Evolutionary conservation across 2,888 invertebrate species (phyloP), one percentile per base, ranked within the genome.

Genomic region (Pecten maximus): DNA sequence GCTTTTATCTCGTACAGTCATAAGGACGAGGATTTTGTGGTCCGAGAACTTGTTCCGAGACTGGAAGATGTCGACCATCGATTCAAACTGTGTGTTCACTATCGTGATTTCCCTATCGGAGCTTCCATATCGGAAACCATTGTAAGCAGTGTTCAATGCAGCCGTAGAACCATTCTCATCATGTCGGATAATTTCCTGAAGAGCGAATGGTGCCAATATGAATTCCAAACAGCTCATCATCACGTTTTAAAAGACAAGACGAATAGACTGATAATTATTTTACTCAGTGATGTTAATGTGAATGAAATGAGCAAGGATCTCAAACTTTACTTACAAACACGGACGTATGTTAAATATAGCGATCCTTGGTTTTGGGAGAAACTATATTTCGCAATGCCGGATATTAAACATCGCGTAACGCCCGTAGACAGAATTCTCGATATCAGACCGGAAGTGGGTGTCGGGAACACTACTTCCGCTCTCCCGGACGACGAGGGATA

Each of bases 131-230:
- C 98, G 89, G 98, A 99, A 96, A 98, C 98, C 92, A 98, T 99
- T 96, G 98, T 98, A 95, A 98, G 98, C 96, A 98, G 98, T 90
- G 98, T 98, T 88, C 98, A 98, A 96, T 98, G 98, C 88, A 98
- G 98, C 92, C 98, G 98, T 92, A 97, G 98, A 93, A 98, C 98
- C 92, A 98, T 99, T 94, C 98, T 99, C 97, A 98, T 99, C 93
- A 97, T 99, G 89, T 98, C 98, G 92, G 98, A 98, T 96, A 98
- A 98, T 97, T 99, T 98, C 96, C 98, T 99, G 95, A 98, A 98
- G 97, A 98, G 98, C 91, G 99, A 99, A 97, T 99, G 99, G 99
- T 98, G 98, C 96, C 98, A 98, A 90, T 98, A 98, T 96, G 98
- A 99, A 96, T 98, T 99, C 96, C 98, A 98, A 97, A 98, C 98